Base-by-base conservation (phyloP, 2,113 vertebrate species). In the Vireo altiloquus region DNA sequence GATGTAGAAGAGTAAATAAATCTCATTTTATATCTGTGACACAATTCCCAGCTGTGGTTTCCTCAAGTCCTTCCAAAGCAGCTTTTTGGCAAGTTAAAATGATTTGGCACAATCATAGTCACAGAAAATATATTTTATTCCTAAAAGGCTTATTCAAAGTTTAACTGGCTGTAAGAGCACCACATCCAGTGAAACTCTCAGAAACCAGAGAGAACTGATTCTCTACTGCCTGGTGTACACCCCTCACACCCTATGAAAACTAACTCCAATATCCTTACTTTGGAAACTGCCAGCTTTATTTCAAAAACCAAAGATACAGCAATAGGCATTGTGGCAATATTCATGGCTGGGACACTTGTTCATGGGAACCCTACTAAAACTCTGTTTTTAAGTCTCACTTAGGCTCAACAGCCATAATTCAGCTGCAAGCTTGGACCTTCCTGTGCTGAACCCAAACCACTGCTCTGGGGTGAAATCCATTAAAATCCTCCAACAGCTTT, bases 21-120 rank as follows among this genome's bases (percentile, higher is more conserved):
- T 95, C 89, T 96, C 87, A 92, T 94, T 96, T 95, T 92, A 87
- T 94, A 97, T 97, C 95, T 95, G 87, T 97, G 95, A 97, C 94
- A 96, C 93, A 95, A 94, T 84, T 96, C 95, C 93, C 94, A 97
- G 93, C 94, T 97, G 96, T 87, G 95, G 89, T 96, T 97, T 97
- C 92, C 91, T 92, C 81, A 89, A 92, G 89, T 78, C 87, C 56
- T 95, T 96, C 91, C 92, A 97, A 95, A 95, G 87, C 87, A 96
- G 91, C 46, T 91, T 89, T 96, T 89, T 96, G 94, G 94, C 94
- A 96, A 92, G 60, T 79, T 91, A 68, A 94, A 95, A 94, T 97
- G 24, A 95, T 95, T 94, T 97, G 96, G 95, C 96, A 95, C 70
- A 57, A 72, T 94, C 81, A 53, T 16, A 94, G 95, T 95, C 91